Conservation (phyloP, 2,888 invertebrate species). For the Dexiosoma caninum region DNA sequence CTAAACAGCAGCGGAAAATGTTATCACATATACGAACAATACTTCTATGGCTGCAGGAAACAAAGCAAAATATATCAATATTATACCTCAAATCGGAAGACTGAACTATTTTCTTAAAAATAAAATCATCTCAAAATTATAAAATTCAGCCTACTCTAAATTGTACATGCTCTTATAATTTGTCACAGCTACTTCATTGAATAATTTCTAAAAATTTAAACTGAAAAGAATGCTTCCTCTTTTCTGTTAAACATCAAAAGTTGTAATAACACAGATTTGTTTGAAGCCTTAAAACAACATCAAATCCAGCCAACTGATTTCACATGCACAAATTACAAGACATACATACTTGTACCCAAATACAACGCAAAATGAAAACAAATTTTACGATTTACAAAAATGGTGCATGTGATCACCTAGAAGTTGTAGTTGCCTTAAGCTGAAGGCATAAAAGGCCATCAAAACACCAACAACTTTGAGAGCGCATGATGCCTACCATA, state of each 20-base stretch:
- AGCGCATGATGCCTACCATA: not conserved
- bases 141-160: no score
- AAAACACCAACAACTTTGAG: constrained; percentile 3
- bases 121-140: no score
- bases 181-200: no score
- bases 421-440: constrained; percentile 30
- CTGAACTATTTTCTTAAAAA: no score
- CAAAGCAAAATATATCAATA: no score
- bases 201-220: no score
- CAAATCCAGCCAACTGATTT: constrained; percentile 26
- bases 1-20: no score
- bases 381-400: constrained; percentile 19
- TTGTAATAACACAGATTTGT: constrained; percentile 53
- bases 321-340: constrained; percentile 10
- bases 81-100: no score
- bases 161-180: no score
- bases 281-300: constrained; percentile 17
- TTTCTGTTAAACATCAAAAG: constrained; percentile 23
- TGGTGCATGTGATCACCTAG: constrained; percentile 2
- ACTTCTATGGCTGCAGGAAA: no score
- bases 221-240: not conserved
- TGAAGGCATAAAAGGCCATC: constrained; percentile 33
- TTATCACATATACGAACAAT: no score
- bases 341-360: not conserved
- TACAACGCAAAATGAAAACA: not conserved